These are phyloP conservation scores for Tor tambroides DNA, from an alignment of 2,113 vertebrate genomes.

Conservation along the genomic window DNA sequence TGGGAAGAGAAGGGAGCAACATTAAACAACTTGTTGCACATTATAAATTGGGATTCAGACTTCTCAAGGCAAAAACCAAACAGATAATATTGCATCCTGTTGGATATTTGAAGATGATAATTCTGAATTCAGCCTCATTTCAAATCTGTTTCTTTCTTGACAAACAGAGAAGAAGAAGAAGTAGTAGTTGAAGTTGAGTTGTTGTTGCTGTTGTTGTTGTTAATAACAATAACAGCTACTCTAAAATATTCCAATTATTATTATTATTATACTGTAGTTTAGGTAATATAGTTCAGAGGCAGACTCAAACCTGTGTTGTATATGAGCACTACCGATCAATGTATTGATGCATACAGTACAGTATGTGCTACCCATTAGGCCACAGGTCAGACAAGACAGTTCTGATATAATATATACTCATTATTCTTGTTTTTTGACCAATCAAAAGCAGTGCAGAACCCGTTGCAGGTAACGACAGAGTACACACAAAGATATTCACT, in stretches of 20 bases:
- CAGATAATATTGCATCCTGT: too few relatives aligned
- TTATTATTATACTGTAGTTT: too few relatives aligned
- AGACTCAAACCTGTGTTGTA: not conserved
- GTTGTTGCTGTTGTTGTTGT: too few relatives aligned
- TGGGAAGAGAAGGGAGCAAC: slow-evolving; percentile 10
- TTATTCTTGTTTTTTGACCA: not conserved
- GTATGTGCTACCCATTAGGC: not conserved
- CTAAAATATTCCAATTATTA: too few relatives aligned
- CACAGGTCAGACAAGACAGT: not conserved
- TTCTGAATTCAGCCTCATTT: too few relatives aligned
- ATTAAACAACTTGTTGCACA: slow-evolving; percentile 19
- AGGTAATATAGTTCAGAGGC: not conserved
- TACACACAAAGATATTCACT: not conserved
- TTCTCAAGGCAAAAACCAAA: too few relatives aligned
- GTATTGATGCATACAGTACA: not conserved
- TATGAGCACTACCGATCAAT: not conserved
- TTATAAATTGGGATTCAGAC: not conserved
- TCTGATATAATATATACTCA: not conserved
- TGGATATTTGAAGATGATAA: too few relatives aligned
- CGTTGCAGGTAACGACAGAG: not conserved
- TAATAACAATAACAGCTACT: too few relatives aligned
- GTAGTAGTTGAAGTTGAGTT: too few relatives aligned
- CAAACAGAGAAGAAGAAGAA: too few relatives aligned
- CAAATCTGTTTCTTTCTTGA: too few relatives aligned
- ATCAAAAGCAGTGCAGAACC: not conserved